Evolutionary conservation across 2,113 vertebrate species (phyloP).

Genomic region (Microcebus jonahi): DNA sequence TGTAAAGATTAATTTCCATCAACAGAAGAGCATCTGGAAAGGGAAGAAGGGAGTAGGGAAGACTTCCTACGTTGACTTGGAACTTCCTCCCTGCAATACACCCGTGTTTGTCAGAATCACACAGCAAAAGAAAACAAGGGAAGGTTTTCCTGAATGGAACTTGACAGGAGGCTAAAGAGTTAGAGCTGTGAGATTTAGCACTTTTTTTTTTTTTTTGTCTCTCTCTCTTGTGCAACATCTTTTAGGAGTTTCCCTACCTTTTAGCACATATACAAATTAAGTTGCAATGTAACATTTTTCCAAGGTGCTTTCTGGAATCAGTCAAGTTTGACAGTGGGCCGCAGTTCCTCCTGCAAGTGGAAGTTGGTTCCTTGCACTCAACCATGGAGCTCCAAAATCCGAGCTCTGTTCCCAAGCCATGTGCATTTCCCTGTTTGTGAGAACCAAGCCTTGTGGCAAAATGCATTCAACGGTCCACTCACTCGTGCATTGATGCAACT

Average conservation of each 20-base stretch:
- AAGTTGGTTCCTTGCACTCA: background rate
- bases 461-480: background rate
- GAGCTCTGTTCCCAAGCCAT: conserved; percentile 4
- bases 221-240: background rate
- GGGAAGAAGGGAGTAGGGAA: background rate
- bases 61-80: background rate
- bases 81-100: background rate
- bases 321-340: conserved; percentile 29
- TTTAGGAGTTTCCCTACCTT: conserved; percentile 40
- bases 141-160: background rate
- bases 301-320: background rate
- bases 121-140: background rate
- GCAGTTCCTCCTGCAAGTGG: background rate
- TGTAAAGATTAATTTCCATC: background rate
- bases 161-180: background rate
- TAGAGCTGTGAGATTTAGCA: background rate
- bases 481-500: conserved; percentile 51
- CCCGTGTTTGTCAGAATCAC: background rate
- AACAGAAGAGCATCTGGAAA: background rate
- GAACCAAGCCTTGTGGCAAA: background rate
- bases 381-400: background rate
- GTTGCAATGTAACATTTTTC: background rate
- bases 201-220: background rate
- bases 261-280: background rate
- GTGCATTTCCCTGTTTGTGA: background rate